Conservation (phyloP, 2,797 vertebrate species). For the Melanotaenia maccullochi region DNA sequence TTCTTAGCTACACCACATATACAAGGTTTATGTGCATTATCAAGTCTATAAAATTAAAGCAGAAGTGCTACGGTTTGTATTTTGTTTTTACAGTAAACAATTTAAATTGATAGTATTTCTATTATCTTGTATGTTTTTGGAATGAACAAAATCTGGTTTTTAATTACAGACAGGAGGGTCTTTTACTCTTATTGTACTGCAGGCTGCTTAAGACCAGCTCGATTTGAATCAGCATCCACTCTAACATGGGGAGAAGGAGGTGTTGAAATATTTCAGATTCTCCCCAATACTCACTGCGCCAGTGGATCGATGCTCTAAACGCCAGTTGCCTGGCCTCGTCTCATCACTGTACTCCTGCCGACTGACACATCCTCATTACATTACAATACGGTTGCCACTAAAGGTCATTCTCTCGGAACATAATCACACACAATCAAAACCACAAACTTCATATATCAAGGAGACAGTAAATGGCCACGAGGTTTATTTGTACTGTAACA, state of each 20-base stretch:
- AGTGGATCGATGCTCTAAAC: slow-evolving; percentile 80
- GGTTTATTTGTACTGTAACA: slow-evolving; percentile 93
- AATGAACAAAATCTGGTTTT: slow-evolving; percentile 23
- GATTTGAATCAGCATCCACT: slow-evolving; percentile 61
- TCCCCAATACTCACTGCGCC: slow-evolving; percentile 62
- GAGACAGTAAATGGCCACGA: slow-evolving; percentile 96
- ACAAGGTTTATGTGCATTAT: slow-evolving; percentile 15
- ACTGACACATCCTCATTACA: slow-evolving; percentile 99
- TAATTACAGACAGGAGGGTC: slow-evolving; percentile 44
- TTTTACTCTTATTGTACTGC: slow-evolving; percentile 47
- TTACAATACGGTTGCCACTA: slow-evolving; percentile 99
- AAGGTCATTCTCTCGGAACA: slow-evolving; percentile 99
- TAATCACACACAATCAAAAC: slow-evolving; percentile 99
- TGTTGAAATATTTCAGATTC: slow-evolving; percentile 81
- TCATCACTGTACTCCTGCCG: slow-evolving; percentile 92
- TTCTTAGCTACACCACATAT: slow-evolving; percentile 20
- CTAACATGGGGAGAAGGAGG: slow-evolving; percentile 60
- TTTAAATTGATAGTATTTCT: slow-evolving; percentile 15
- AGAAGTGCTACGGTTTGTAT: neutral
- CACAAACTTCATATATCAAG: slow-evolving; percentile 99
- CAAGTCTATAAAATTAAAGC: slow-evolving; percentile 16
- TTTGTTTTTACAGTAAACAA: neutral
- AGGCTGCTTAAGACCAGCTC: slow-evolving; percentile 52
- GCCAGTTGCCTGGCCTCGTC: slow-evolving; percentile 72
- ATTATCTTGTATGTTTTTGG: slow-evolving; percentile 26